Base-by-base conservation (phyloP, 2,797 vertebrate genomes). In the Pyrocephalus nanus region DNA sequence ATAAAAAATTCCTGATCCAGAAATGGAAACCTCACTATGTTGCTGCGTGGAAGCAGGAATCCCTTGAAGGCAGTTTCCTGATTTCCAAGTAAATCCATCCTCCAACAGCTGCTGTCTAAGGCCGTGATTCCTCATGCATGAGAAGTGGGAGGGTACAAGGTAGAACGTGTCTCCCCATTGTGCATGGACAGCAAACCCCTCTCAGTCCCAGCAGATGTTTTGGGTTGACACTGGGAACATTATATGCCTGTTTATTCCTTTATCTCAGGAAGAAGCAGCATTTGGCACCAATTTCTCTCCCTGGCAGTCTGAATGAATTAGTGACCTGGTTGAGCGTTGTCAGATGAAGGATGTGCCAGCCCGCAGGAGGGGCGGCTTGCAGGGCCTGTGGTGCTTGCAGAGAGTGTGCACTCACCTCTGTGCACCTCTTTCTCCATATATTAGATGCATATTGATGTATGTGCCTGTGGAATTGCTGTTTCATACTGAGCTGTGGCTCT, bases 271-370 rank as follows among this genome's bases (percentile, higher is more conserved):
- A 82, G 66, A 86, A 96, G 72, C 17, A 5, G 27, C 55, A 77
- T 85, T 96, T 93, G 87, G 93, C 87, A 50, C 11, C 92, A 71
- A 8, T 85, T 91, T 88, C 53, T 92, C 50, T 91, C 47, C 50
- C 79, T 95, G 93, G 88, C 82, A 51, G 30, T 14, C 16, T 21
- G 60, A 64, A 65, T 8, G 62, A 55, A 13, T 75, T 55, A 15
- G 47, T 66, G 84, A 40, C 21, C 55, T 12, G 62, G 36, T 4
- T 26, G 73, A 64, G 62, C 29, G 0, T 23, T 51, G 43, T 30
- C 50, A n/a, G 74, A 60, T n/a, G 54, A 43, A 78, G 62, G 66
- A 25, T 0, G 3, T 60, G 76, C 76, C 91, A 89, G 70, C 45
- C 73, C 19, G 36, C 51, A 27, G 36, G 34, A 65, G 66, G 27